Evolutionary conservation across 2,797 vertebrate species (phyloP).

Genomic region (Enteromius argenteus): DNA sequence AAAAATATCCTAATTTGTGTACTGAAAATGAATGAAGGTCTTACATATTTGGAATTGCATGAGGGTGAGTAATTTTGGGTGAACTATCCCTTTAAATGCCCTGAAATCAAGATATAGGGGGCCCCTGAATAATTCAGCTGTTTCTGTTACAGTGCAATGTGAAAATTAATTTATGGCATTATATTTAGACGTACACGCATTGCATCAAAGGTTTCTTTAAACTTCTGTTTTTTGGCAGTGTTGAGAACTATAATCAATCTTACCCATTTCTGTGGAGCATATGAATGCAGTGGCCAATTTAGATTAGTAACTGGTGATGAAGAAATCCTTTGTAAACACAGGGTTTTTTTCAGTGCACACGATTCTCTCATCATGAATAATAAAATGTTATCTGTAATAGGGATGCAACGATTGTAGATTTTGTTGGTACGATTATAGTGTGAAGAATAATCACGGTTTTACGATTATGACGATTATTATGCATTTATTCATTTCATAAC

Average conservation of each 20-base stretch:
- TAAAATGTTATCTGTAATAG: background rate
- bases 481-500: too few species aligned
- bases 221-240: background rate
- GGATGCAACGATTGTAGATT: too few species aligned
- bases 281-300: background rate
- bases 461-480: too few species aligned
- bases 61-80: too few species aligned
- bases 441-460: too few species aligned
- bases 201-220: background rate
- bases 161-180: background rate
- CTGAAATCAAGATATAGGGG: background rate
- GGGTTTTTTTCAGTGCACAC: background rate
- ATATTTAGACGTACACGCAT: background rate
- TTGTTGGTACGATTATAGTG: too few species aligned
- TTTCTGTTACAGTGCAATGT: background rate
- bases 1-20: too few species aligned
- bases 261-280: background rate
- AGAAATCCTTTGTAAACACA: background rate
- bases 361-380: background rate
- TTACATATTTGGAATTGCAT: too few species aligned
- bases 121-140: background rate
- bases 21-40: too few species aligned
- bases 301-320: background rate
- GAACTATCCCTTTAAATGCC: background rate
- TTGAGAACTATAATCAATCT: background rate